phyloP scores from a whole-genome alignment of 2,113 vertebrate species.

The Halcyon malimbica region DNA sequence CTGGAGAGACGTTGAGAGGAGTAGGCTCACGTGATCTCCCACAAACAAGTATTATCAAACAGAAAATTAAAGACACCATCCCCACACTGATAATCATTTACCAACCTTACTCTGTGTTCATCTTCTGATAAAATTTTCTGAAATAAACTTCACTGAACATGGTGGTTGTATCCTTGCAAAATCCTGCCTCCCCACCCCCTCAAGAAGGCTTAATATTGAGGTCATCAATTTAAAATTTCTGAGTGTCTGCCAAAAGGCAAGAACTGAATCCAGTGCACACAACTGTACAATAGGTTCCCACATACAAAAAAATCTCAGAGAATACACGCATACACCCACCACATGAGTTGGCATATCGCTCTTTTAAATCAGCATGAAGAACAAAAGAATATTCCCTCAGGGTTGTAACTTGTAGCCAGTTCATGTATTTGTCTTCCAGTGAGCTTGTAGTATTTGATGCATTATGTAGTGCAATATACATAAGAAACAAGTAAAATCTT shows the following conservation, averaged over 20 bases:
- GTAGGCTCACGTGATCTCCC: neutral
- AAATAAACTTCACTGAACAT: conserved; percentile 51
- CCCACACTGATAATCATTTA: conserved; percentile 5
- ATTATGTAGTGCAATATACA: neutral
- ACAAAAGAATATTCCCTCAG: neutral
- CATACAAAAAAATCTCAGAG: conserved; percentile 76
- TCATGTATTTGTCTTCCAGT: neutral
- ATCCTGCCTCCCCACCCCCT: neutral
- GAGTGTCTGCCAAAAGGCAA: conserved; percentile 70
- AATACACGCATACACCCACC: conserved; percentile 78
- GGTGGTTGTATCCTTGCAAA: neutral
- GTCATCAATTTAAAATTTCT: conserved; percentile 66
- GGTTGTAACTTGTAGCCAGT: neutral
- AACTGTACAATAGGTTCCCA: conserved; percentile 76
- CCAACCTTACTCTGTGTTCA: conserved; percentile 50
- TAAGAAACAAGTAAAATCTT: neutral
- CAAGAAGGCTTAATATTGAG: conserved; percentile 62
- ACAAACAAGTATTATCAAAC: neutral
- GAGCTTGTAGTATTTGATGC: neutral
- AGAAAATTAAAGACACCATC: neutral
- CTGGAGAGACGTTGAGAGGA: neutral
- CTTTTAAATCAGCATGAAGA: conserved; percentile 33
- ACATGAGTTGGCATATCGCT: conserved; percentile 24
- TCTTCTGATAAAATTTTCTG: conserved; percentile 64
- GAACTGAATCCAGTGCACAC: conserved; percentile 78